Base-by-base conservation (phyloP, 2,888 invertebrate genomes). In the Cabera pusaria region DNA sequence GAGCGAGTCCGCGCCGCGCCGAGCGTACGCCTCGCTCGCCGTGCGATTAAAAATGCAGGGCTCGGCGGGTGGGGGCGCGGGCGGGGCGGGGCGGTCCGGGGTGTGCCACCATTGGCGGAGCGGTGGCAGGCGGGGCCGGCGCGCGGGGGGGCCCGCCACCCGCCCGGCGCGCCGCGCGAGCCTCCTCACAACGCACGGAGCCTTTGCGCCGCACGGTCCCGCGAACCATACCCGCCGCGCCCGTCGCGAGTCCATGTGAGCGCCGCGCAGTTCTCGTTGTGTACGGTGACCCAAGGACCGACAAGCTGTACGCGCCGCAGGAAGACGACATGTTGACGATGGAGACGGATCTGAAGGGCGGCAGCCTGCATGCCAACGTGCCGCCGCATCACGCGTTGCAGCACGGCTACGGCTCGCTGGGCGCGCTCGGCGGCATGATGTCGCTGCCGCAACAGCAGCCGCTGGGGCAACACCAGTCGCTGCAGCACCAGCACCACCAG, bases 341-440 rank as follows among this genome's bases (percentile, higher is more conserved):
- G 96, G 96, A 96, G 92, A 92, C 95, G 90, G 96, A 96, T 86
- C 91, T 96, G 89, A 96, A 96, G 82, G 96, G 96, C 88, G 95
- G 95, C 90, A 95, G 93, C 83, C 90, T 96, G 78, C 95, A 95
- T 81, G 95, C 93, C 67, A 94, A 93, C 62, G 95, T 95, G 93
- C 95, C 96, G 75, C 95, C 96, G 80, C 95, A 95, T 82, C 95
- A 95, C 83, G 91, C 92, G 63, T 89, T 93, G 62, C 93, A 93
- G 60, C 86, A 86, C 50, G 94, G 95, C 73, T 96, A 95, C 82
- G 94, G 93, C 57, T 91, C 93, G 56, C 88, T 95, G 64, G 93
- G 95, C 64, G 93, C 95, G 53, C 90, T 94, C 56, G 90, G 91
- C 44, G 92, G 92, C 71, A 91, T 92, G 82, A 92, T 92, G 92